Base-by-base conservation (phyloP, 2,113 vertebrate species). In the Catharus bicknelli region DNA sequence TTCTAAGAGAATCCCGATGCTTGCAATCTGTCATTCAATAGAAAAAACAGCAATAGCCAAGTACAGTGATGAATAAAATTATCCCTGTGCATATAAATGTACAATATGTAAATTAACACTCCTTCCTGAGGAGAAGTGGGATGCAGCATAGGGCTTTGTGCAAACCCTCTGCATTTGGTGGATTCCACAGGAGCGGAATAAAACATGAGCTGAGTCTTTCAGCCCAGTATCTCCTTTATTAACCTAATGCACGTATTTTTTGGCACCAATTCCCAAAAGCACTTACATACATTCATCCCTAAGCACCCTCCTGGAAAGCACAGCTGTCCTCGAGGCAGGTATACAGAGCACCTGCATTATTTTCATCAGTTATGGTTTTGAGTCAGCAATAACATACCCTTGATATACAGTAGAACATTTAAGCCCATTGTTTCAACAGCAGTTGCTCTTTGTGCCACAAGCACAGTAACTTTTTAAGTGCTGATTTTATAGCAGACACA, bases 341-440 rank as follows among this genome's bases (percentile, higher is more conserved):
- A 17, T 0, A 21, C 11, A 30, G 45, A 4, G 21, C 80, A 54
- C 19, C 1, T 2, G 40, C 29, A 3, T 34, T 10, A 36, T 55
- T 43, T 27, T 32, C 82, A 27, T 11, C 9, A 25, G 14, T 42
- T 50, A 7, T 0, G 22, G 55, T 43, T 84, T 4, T 20, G 66
- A 79, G 67, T 34, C 38, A 36, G 21, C 42, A 11, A 1, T 5
- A 72, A 58, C 2, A 63, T 11, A 14, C 23, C 7, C 29, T 2
- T 3, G 40, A 40, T 11, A 27, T 5, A 3, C 0, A 25, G 26
- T 0, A 13, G 34, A 62, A 32, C 6, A 40, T 74, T 80, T 42
- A 27, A 83, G 40, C 27, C 32, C 27, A 13, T 1, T 25, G 23
- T 10, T 83, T 50, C 13, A 10, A 29, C 36, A 53, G 34, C 9